Evolutionary conservation across 2,797 vertebrate genomes (phyloP).

Genomic region (Paedocypris micromegethes): DNA sequence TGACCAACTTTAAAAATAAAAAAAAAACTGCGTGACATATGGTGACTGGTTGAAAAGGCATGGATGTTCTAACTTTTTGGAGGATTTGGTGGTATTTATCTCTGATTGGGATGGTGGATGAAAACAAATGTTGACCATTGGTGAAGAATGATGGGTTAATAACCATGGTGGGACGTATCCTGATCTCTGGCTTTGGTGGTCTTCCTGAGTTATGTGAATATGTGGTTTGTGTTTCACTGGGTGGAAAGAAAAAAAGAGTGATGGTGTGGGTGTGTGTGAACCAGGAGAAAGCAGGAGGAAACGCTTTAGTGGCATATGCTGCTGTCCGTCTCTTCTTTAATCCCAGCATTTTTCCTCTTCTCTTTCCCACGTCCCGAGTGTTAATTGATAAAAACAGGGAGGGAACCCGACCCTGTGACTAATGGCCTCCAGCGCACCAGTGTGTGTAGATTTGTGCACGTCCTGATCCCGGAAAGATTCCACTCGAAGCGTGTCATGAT

Average conservation of each 20-base stretch:
- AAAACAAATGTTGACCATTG: too few species aligned
- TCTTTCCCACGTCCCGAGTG: conserved; percentile 74
- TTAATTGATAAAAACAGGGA: conserved; percentile 76
- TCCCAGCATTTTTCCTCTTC: conserved; percentile 66
- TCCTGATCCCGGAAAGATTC: conserved; percentile 25
- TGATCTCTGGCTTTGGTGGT: neutral
- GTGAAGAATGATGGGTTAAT: neutral
- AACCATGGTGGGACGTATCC: conserved; percentile 17
- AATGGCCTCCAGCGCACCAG: conserved; percentile 58
- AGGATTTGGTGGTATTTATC: too few species aligned
- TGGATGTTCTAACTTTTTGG: too few species aligned
- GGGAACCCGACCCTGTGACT: conserved; percentile 64
- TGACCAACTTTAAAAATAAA: neutral
- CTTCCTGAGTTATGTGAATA: conserved; percentile 17
- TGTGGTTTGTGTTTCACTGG: neutral
- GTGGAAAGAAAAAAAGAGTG: neutral
- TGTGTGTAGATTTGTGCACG: conserved; percentile 18
- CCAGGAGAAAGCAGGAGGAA: conserved; percentile 33
- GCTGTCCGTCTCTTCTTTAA: conserved; percentile 71
- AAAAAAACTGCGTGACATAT: too few species aligned
- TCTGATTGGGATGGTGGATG: too few species aligned
- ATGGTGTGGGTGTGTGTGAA: neutral
- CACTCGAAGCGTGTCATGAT: conserved; percentile 11
- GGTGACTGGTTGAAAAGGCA: too few species aligned
- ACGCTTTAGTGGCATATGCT: conserved; percentile 60